These are phyloP conservation scores for Harpalus rubripes DNA, from an alignment of 2,888 invertebrate genomes.

Conservation along the genomic window DNA sequence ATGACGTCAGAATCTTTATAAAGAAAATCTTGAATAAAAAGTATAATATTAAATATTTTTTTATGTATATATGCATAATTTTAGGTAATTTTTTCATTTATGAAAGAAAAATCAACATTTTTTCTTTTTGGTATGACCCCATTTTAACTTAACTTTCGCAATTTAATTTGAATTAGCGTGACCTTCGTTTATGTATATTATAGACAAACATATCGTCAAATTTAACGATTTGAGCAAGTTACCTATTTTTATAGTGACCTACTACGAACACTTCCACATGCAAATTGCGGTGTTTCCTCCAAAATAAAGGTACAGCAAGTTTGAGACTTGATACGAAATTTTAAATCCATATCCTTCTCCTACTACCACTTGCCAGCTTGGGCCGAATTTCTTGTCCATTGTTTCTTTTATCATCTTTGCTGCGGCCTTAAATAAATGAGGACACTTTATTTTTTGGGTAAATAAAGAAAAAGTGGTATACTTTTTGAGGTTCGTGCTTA, in stretches of 20 bases:
- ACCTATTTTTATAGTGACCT: neutral
- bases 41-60: no score
- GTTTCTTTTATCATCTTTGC: slow-evolving; percentile 96
- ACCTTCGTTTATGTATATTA: neutral
- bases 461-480: no score
- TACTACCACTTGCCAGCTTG: slow-evolving; percentile 96
- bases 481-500: no score
- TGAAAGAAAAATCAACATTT: no score
- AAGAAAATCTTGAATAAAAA: no score
- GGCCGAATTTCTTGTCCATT: slow-evolving; percentile 97
- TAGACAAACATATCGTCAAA: neutral
- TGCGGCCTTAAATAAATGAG: slow-evolving; percentile 82
- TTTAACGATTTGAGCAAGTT: neutral
- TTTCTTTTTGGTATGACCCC: no score
- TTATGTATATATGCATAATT: no score
- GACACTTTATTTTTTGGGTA: neutral
- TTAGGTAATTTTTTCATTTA: no score
- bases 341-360: slow-evolving; percentile 98
- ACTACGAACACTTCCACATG: slow-evolving; percentile 90
- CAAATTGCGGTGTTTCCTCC: slow-evolving; percentile 94
- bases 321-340: slow-evolving; percentile 93
- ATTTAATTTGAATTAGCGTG: neutral
- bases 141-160: no score
- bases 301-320: slow-evolving; percentile 92
- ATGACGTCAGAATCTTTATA: no score